Base-by-base conservation (phyloP, 1,140 invertebrate genomes). In the Drosophila nebulosa region DNA sequence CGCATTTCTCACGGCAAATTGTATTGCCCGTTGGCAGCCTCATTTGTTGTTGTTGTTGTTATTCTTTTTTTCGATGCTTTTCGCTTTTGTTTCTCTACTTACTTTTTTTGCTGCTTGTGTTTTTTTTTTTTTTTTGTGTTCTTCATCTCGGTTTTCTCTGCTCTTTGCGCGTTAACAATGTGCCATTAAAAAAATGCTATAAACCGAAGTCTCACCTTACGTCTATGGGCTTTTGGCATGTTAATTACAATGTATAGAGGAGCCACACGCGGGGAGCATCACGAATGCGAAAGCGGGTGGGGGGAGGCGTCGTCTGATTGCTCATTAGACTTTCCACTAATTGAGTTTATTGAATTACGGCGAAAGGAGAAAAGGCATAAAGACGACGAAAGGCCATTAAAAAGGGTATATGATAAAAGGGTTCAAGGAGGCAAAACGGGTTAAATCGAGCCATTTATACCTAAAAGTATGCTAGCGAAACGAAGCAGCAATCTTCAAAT, bases 1-100 rank as follows among this genome's bases (percentile, higher is more conserved):
- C 78, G 72, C 78, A 80, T 80, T 80, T 80, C 78, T 80, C 78
- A 80, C 78, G 32, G 78, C 72, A 80, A 80, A 80, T 80, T 80
- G 78, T 80, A 80, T 76, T 80, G 78, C 78, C 77, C 70, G 69
- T 67, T 64, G 64, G 59, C 70, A 50, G 55, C 16, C 18, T 7
- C 39, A 46, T 16, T 46, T 42, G 7, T 14, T 22, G 58, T 52
- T 61, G n/a, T n/a, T n/a, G n/a, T n/a, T n/a, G n/a, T n/a, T n/a
- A n/a, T 50, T 18, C 4, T 22, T 24, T n/a, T 21, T 60, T 27
- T 22, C 27, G 26, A 39, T 35, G 39, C 36, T 63, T 24, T 22
- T 27, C 24, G 10, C 51, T 39, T 32, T 30, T 18, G 24, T 16
- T 42, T 9, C 58, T 42, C 58, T 35, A 7, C 18, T 24, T 24